A percentile compares a stretch with the other conserved stretches of the same genome.
phyloP scores from a whole-genome alignment of 2,888 invertebrate genomes.

The Rotaria macrura region DNA sequence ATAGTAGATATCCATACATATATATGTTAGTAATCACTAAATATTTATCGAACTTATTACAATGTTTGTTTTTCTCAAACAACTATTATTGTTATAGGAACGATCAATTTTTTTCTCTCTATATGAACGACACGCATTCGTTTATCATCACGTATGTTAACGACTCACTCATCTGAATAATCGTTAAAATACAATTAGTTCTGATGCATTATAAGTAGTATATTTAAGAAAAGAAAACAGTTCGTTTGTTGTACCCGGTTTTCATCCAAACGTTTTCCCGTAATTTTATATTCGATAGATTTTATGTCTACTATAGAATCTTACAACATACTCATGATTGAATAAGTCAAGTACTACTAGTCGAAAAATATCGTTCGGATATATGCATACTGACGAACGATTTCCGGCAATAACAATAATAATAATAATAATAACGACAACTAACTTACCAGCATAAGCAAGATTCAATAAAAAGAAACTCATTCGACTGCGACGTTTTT shows the following conservation, averaged over 20 bases:
- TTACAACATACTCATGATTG: neutral
- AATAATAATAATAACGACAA: neutral
- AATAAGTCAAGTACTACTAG: neutral
- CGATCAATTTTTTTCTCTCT: neutral
- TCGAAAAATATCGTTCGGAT: neutral
- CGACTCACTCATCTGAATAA: neutral
- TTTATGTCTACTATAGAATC: neutral
- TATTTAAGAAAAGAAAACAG: neutral
- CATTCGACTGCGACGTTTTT: constrained; percentile 17
- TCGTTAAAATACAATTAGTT: neutral
- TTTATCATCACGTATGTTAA: neutral
- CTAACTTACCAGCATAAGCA: constrained; percentile 5
- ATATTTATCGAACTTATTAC: no score
- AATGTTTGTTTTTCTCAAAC: no score
- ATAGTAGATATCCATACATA: no score
- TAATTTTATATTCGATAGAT: neutral
- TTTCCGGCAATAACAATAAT: neutral
- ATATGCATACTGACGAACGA: neutral
- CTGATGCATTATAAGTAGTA: neutral
- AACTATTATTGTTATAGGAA: neutral
- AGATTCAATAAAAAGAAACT: constrained; percentile 16
- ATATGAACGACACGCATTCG: neutral
- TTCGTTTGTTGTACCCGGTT: neutral
- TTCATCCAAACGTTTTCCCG: neutral
- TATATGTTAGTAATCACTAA: no score